These are phyloP conservation scores for Sinella curviseta DNA, from an alignment of 1,140 invertebrate genomes.

Conservation along the genomic window DNA sequence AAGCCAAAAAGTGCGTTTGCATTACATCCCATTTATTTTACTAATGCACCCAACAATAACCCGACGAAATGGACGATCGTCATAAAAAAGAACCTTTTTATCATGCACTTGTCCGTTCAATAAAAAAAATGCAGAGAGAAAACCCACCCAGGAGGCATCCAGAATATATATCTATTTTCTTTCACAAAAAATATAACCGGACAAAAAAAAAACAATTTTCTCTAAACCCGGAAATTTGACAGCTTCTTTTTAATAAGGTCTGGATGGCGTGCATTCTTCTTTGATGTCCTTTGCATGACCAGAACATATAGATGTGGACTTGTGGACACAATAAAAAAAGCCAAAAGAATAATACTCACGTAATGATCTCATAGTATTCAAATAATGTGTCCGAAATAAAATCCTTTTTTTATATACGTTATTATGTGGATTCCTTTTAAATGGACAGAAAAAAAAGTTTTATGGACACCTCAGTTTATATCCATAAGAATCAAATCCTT, in stretches of 20 bases:
- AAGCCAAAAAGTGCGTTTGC: not conserved
- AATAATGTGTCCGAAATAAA: not conserved
- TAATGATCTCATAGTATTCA: not conserved
- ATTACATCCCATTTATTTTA: not conserved
- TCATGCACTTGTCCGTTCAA: not conserved
- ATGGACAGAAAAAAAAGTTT: not conserved
- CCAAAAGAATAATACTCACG: not conserved
- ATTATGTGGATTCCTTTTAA: too few relatives aligned
- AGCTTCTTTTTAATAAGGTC: conserved; percentile 27
- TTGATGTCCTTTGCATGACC: conserved; percentile 21
- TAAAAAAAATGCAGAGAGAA: too few relatives aligned
- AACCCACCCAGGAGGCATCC: not conserved
- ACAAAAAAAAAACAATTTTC: not conserved
- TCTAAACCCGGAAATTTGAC: conserved; percentile 19
- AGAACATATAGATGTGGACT: too few relatives aligned
- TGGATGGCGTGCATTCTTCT: not conserved
- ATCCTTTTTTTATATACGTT: not conserved
- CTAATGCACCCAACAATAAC: not conserved
- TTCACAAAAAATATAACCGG: not conserved
- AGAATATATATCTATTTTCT: too few relatives aligned
- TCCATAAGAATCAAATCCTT: not conserved
- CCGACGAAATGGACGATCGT: not conserved
- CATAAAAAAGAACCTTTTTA: not conserved
- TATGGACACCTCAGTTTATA: conserved; percentile 12
- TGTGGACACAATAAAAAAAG: not conserved